Evolutionary conservation across 2,797 vertebrate genomes (phyloP), one percentile per base, ranked within the genome.

Genomic region (Sebastes hopkinsi): DNA sequence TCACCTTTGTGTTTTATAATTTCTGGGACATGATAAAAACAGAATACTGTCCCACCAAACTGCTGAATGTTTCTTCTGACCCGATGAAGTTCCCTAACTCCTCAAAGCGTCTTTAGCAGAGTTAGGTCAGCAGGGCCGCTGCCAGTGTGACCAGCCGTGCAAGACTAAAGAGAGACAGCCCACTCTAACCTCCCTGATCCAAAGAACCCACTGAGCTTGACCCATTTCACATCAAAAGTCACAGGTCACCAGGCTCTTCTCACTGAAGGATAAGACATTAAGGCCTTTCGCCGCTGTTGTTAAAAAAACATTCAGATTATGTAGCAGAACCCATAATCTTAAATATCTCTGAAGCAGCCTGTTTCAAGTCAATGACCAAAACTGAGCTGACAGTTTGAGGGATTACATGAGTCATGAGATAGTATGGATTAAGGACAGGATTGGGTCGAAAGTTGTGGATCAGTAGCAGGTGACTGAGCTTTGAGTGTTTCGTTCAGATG

Each of bases 391-490:
- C 82, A 82, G 82, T 88, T 88, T 85, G 68, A 86, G 71, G 90
- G 92, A 94, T 94, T 92, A 95, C 80, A 67, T 60, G 69, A 93
- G 91, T 95, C 94, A 94, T 92, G 91, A 88, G 93, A 91, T 87
- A 77, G 88, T 79, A 75, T 67, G 85, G 92, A 89, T 94, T 93
- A 93, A 88, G 78, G 72, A 34, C 27, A 72, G 66, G 23, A 75
- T 32, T 65, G 83, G 73, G 42, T 34, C 60, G 67, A 60, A 81
- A 79, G 74, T 81, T 81, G 77, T 69, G 73, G 86, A 81, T 88
- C 76, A 89, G 83, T 36, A 73, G 74, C 62, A 52, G 77, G 82
- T 88, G 80, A 82, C 82, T 22, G 54, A 77, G 52, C 65, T 80
- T 81, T 50, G n/a, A 52, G 18, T 46, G 18, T 74, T 87, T 81